Evolutionary conservation across 1,140 invertebrate species (phyloP), one percentile per base, ranked within the genome.

Genomic region (Drosophila kepulauana): DNA sequence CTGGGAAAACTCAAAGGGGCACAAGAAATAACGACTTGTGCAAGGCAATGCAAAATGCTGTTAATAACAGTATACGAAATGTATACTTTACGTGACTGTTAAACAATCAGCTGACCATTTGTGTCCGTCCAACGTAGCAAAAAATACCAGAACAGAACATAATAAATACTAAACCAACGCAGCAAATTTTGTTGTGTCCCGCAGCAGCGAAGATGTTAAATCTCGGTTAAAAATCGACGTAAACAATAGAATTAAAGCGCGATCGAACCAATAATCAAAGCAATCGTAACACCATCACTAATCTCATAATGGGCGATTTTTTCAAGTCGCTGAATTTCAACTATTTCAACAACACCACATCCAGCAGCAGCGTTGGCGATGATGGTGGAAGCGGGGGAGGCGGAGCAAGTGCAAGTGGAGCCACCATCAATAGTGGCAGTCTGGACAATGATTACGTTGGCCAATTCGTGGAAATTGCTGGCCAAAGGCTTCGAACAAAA

Each of bases 401-500:
- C 43, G 72, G 64, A 43, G 82, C 63, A 13, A 65, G 61, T 48
- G 66, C 45, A 10, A 62, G 54, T 38, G 43, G 35, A 67, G 46
- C 91, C 91, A 94, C 76, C 61, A 38, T 73, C 64, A 72, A 79
- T 68, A 78, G 57, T 52, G 74, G 76, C 56, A 82, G 93, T 75
- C 93, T 93, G 91, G 96, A 97, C 81, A 98, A 98, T 94, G 97
- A 97, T 93, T 98, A 98, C 93, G 96, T 99, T 69, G 98, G 98
- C 35, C 97, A 98, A 94, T 94, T 95, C 79, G 95, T 99, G 52
- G 97, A 99, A 94, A 95, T 99, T 79, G 97, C 96, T 78, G 96
- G 96, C 92, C 96, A 97, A 91, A 98, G 97, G 94, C 93, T 99
- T 66, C 94, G 96, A 92, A 96, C 98, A 52, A 98, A 96, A 93